These are phyloP conservation scores for Dascyllus trimaculatus DNA, from an alignment of 2,113 vertebrate genomes.

Conservation along the genomic window DNA sequence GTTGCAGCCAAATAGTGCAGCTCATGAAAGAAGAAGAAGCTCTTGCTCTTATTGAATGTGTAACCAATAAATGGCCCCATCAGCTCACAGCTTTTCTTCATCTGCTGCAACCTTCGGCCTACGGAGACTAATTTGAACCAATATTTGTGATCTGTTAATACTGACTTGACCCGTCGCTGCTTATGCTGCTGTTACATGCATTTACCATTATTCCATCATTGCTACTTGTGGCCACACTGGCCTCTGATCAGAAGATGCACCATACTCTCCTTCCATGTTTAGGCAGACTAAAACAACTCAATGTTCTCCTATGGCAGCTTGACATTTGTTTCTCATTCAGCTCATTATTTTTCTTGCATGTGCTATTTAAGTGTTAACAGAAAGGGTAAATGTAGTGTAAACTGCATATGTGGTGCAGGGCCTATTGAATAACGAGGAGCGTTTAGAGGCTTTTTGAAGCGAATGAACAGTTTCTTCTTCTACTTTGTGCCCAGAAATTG, in stretches of 20 bases:
- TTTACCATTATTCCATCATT: neutral
- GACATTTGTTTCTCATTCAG: constrained; percentile 3
- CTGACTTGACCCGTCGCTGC: neutral
- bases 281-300: neutral
- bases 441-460: constrained; percentile 1
- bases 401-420: neutral
- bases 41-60: neutral
- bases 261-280: neutral
- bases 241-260: no score
- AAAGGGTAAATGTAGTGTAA: neutral
- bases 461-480: neutral
- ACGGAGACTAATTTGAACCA: neutral
- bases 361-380: constrained; percentile 8
- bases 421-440: constrained; percentile 7
- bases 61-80: neutral
- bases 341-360: neutral
- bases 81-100: neutral
- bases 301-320: neutral
- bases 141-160: no score
- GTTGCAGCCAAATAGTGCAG: neutral
- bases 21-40: neutral
- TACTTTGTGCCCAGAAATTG: neutral
- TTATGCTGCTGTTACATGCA: neutral
- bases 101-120: neutral
- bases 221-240: neutral